Conservation (phyloP, 2,888 invertebrate species). For the Fabriciana adippe region DNA sequence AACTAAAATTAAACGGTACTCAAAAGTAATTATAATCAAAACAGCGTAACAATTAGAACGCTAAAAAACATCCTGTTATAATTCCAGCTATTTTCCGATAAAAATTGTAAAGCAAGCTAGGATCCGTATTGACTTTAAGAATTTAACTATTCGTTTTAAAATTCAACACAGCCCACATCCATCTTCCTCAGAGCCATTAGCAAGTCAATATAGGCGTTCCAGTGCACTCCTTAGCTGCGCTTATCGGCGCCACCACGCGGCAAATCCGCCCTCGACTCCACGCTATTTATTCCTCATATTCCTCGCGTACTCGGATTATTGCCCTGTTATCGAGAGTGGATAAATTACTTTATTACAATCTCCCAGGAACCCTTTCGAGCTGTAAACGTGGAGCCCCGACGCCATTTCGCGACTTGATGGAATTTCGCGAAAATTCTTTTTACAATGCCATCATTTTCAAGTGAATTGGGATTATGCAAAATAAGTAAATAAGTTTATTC, state of each 20-base stretch:
- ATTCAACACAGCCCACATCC: conserved; percentile 31
- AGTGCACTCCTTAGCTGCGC: conserved; percentile 36
- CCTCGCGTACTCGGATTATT: conserved; percentile 64
- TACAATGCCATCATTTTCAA: conserved; percentile 63
- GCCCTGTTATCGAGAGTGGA: conserved; percentile 74
- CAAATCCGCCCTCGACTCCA: conserved; percentile 46
- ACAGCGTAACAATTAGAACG: no score
- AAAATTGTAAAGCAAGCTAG: neutral
- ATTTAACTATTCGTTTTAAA: conserved; percentile 18
- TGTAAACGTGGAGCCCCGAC: conserved; percentile 51
- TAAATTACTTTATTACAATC: conserved; percentile 78
- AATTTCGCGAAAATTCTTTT: conserved; percentile 64
- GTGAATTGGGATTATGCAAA: conserved; percentile 53
- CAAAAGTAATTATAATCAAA: no score
- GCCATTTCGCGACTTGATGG: conserved; percentile 65
- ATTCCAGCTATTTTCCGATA: no score
- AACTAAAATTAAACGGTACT: no score
- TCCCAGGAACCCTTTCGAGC: conserved; percentile 59
- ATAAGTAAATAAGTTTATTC: conserved; percentile 47
- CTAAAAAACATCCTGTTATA: no score
- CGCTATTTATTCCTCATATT: conserved; percentile 61
- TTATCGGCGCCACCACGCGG: conserved; percentile 48
- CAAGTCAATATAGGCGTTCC: conserved; percentile 39
- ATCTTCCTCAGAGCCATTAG: conserved; percentile 38
- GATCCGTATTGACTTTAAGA: conserved; percentile 1